Base-by-base conservation (phyloP, 2,888 invertebrate genomes). In the Onthophagus sagittarius region DNA sequence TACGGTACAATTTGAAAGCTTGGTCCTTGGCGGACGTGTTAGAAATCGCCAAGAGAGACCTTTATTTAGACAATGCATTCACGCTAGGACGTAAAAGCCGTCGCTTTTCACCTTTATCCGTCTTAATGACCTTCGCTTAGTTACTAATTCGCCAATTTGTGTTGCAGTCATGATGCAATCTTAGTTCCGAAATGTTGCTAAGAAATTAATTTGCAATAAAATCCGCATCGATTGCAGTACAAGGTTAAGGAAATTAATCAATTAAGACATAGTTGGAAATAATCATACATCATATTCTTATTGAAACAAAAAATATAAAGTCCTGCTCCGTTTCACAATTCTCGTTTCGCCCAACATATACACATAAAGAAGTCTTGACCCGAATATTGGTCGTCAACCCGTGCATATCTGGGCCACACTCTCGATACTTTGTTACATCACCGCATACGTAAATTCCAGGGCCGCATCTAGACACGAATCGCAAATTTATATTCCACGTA, bases 311-410 rank as follows among this genome's bases (percentile, higher is more conserved):
- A 33, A 14, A 53, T 9, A 15, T 53, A 15, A 70, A 62, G 6
- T 13, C 62, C n/a, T 11, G 62, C 11, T 53, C 11, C 39, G 11
- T 53, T 53, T 53, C 39, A 53, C 11, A 53, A 53, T 53, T 11
- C 9, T 9, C 39, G 39, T 53, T 53, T 53, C 39, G 39, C 39
- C 39, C 39, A 53, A 53, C 39, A 53, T 53, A 53, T 53, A 53
- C 39, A 53, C 39, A 53, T 53, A 53, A 53, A 53, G 73, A 77
- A 84, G 83, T 82, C 80, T 83, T 82, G 81, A 82, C 83, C 84
- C 82, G 84, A 83, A 81, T 84, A 84, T 73, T 77, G 80, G 81
- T 78, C 81, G 78, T 77, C 79, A 79, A 80, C 81, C 79, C 78
- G 76, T 71, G 74, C 71, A 71, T 78, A 80, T 78, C 81, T 78